These are phyloP conservation scores for Osmerus eperlanus DNA, from an alignment of 2,113 vertebrate species.

Conservation along the genomic window DNA sequence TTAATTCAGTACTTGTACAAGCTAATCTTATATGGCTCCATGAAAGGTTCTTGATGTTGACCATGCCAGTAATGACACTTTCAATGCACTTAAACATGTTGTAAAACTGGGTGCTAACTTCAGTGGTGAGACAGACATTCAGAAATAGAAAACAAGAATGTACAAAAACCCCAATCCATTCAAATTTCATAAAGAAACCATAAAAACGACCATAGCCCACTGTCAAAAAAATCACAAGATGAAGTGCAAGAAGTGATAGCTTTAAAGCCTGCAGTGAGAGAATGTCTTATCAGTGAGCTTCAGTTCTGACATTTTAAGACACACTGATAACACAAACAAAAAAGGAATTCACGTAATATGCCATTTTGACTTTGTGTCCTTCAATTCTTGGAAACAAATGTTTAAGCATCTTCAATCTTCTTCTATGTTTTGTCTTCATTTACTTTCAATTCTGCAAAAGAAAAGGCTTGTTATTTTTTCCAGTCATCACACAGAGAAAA, in stretches of 20 bases:
- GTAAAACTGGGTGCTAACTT: not conserved
- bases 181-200: conserved; percentile 19
- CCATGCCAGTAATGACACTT: conserved; percentile 31
- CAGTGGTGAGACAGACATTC: conserved; percentile 25
- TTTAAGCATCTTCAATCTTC: conserved; percentile 41
- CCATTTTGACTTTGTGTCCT: conserved; percentile 38
- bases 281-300: conserved; percentile 24
- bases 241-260: conserved; percentile 61
- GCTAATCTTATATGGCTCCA: conserved; percentile 22
- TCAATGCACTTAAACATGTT: not conserved
- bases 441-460: conserved; percentile 66
- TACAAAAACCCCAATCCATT: conserved; percentile 42
- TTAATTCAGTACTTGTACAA: not conserved
- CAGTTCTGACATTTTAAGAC: conserved; percentile 18
- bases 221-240: conserved; percentile 51
- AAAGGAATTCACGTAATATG: conserved; percentile 33
- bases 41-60: conserved; percentile 19
- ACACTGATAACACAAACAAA: conserved; percentile 34
- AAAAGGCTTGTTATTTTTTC: conserved; percentile 2
- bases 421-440: conserved; percentile 53
- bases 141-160: conserved; percentile 53
- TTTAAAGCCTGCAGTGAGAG: conserved; percentile 35
- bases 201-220: not conserved
- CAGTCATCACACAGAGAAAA: not conserved
- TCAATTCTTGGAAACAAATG: conserved; percentile 47